These are phyloP conservation scores for Prionchulus punctatus DNA, from an alignment of 2,888 invertebrate genomes.

Conservation along the genomic window DNA sequence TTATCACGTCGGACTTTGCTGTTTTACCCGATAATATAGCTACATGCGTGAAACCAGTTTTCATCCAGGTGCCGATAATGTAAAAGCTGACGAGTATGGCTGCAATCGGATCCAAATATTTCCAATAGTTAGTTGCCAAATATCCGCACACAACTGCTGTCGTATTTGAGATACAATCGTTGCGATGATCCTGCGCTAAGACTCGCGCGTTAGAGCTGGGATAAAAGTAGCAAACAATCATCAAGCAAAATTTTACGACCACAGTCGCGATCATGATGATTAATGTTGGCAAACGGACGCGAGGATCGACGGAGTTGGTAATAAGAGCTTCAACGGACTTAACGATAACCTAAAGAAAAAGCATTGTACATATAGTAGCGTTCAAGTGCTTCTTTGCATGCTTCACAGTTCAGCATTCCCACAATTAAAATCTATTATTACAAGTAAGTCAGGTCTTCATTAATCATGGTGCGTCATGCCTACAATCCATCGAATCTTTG, in stretches of 20 bases:
- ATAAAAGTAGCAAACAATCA: constrained; percentile 19
- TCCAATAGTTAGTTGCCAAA: constrained; percentile 25
- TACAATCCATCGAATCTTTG: no score
- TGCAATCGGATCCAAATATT: constrained; percentile 39
- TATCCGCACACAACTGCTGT: constrained; percentile 37
- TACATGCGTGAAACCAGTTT: constrained; percentile 35
- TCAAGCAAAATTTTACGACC: constrained; percentile 21
- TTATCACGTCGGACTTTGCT: constrained; percentile 30
- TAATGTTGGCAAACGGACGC: constrained; percentile 18
- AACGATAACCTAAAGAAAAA: constrained; percentile 15
- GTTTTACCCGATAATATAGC: constrained; percentile 24
- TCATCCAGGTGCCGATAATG: constrained; percentile 33
- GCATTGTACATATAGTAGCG: no score
- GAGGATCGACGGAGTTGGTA: constrained; percentile 19
- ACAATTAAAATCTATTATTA: no score
- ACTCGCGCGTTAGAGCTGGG: constrained; percentile 16
- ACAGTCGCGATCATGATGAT: constrained; percentile 27
- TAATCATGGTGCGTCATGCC: no score
- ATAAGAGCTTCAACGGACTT: constrained; percentile 20
- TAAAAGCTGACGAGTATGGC: constrained; percentile 39
- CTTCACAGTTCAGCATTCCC: no score
- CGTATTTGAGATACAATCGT: constrained; percentile 39
- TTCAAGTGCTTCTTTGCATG: no score
- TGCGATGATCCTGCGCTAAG: constrained; percentile 34
- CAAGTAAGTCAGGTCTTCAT: no score